These are phyloP conservation scores for Prenolepis imparis DNA, from an alignment of 2,888 invertebrate genomes.

Conservation along the genomic window DNA sequence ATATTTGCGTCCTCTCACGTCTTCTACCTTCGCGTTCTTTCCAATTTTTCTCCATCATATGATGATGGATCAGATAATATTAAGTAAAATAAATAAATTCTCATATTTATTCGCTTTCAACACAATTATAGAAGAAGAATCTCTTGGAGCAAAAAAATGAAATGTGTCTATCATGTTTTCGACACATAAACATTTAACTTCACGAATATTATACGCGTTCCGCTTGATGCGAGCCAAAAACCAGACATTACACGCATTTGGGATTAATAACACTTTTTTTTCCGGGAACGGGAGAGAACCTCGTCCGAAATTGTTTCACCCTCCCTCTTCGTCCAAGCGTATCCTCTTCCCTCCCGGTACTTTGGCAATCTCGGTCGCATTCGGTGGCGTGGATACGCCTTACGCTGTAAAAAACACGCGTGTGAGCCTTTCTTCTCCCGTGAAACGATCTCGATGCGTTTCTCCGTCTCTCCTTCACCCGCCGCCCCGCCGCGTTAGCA, in stretches of 20 bases:
- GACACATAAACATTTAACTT: neutral
- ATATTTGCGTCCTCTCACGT: neutral
- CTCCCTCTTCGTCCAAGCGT: neutral
- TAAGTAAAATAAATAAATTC: neutral
- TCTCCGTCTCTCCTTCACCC: constrained; percentile 11
- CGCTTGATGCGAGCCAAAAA: neutral
- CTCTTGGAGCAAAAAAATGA: neutral
- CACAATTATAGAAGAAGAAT: neutral
- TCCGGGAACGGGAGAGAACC: neutral
- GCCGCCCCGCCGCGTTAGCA: constrained; percentile 34
- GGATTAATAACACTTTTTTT: neutral
- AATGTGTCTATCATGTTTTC: neutral
- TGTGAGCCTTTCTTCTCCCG: neutral
- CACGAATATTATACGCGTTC: neutral
- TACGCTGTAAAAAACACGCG: neutral
- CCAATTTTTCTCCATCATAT: neutral
- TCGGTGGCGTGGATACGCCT: neutral
- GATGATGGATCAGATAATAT: too few relatives aligned
- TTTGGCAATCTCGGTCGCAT: neutral
- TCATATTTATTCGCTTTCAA: neutral
- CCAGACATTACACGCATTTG: neutral
- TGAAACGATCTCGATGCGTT: neutral
- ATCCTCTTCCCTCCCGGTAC: too few relatives aligned
- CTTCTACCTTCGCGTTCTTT: neutral
- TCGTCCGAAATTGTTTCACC: neutral